These are phyloP conservation scores for Aplidium turbinatum DNA, from an alignment of 23 tunicate species.

Conservation along the genomic window DNA sequence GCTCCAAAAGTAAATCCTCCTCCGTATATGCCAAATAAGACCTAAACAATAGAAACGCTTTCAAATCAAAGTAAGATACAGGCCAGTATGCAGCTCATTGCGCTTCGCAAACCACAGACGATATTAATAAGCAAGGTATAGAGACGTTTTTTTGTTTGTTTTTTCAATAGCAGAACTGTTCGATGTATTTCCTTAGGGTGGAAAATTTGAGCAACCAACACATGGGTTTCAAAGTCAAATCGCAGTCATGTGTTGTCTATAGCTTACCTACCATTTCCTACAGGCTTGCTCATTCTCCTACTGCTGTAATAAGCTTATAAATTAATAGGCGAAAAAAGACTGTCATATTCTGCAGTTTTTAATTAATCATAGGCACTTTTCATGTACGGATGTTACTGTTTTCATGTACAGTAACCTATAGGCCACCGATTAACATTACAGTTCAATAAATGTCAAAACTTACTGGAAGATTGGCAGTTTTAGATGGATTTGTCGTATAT, in stretches of 20 bases:
- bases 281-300: neutral
- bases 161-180: constrained; percentile 6
- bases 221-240: too few relatives aligned
- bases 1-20: constrained; percentile 62
- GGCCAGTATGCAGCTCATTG: too few relatives aligned
- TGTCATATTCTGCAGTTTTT: neutral
- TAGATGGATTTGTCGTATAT: constrained; percentile 24
- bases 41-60: constrained; percentile 58
- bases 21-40: constrained; percentile 69
- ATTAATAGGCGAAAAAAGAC: constrained; percentile 1
- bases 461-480: constrained; percentile 31
- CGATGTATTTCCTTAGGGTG: too few relatives aligned
- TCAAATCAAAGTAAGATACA: too few relatives aligned
- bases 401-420: too few relatives aligned
- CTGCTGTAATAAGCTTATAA: constrained; percentile 8
- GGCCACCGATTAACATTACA: neutral
- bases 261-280: neutral
- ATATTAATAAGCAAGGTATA: neutral
- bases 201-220: too few relatives aligned
- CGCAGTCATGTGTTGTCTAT: too few relatives aligned
- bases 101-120: neutral
- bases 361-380: too few relatives aligned
- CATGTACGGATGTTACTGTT: too few relatives aligned
- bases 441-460: neutral
- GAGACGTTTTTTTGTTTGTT: constrained; percentile 21